A percentile compares a stretch with the other conserved stretches of the same genome.
These are phyloP conservation scores for Palythoa heliodiscus DNA, from an alignment of 92 coral and sea anemone genomes.

Conservation along the genomic window DNA sequence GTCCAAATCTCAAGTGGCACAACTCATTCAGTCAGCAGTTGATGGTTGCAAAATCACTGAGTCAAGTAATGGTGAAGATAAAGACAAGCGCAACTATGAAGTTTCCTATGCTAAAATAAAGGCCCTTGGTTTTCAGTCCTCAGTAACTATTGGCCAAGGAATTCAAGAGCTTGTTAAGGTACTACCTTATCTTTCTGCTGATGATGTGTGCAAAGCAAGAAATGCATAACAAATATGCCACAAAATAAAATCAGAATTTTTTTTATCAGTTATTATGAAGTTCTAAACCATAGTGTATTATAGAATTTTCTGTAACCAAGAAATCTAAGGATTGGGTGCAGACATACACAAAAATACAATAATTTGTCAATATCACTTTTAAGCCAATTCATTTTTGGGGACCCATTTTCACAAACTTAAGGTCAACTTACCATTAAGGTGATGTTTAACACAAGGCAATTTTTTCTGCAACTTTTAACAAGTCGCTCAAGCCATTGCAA, in stretches of 20 bases:
- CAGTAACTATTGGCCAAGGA: conserved; percentile 77
- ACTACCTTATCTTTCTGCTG: conserved; percentile 76
- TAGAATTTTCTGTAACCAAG: too few relatives aligned
- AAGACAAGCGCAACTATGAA: conserved; percentile 87
- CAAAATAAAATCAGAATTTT: neutral
- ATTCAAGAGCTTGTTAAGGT: conserved; percentile 77
- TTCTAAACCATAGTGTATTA: too few relatives aligned
- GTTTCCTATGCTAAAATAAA: conserved; percentile 85
- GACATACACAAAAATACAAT: too few relatives aligned
- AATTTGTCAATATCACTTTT: too few relatives aligned
- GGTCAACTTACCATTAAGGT: too few relatives aligned
- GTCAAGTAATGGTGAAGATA: conserved; percentile 76
- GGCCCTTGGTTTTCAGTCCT: conserved; percentile 79
- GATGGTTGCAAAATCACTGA: conserved; percentile 81
- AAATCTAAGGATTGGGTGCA: too few relatives aligned
- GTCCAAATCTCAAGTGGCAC: conserved; percentile 86
- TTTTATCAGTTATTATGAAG: neutral
- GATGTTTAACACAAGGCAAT: too few relatives aligned
- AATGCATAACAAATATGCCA: conserved; percentile 42
- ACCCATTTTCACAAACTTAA: too few relatives aligned
- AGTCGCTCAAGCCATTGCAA: too few relatives aligned
- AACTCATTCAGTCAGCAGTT: conserved; percentile 69
- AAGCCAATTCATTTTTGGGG: too few relatives aligned
- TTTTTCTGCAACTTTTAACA: too few relatives aligned
- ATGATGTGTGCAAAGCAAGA: conserved; percentile 80